Evolutionary conservation across 1,140 invertebrate genomes (phyloP).

Genomic region (Bombus pyrosoma): DNA sequence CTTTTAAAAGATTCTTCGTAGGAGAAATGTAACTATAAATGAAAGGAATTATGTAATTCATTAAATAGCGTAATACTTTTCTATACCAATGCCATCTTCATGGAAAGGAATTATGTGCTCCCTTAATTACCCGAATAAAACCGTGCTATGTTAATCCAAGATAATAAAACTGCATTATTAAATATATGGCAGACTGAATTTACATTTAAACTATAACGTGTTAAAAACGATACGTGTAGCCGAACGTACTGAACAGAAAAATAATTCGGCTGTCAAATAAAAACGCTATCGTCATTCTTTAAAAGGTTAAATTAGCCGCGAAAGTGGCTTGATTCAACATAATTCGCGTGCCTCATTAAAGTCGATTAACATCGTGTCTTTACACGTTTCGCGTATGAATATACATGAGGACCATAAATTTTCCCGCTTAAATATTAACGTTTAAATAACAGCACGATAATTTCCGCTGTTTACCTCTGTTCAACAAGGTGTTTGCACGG

Average conservation of each 20-base stretch:
- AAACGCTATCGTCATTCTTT: not conserved
- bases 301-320: not conserved
- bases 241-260: not conserved
- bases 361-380: slow-evolving; percentile 29
- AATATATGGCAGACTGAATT: not conserved
- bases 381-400: slow-evolving; percentile 23
- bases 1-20: too few relatives aligned
- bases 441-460: slow-evolving; percentile 19
- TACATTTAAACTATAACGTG: not conserved
- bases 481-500: slow-evolving; percentile 5
- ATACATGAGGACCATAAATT: slow-evolving; percentile 44
- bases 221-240: not conserved
- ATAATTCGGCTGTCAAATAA: not conserved
- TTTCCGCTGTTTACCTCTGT: slow-evolving; percentile 11
- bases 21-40: too few relatives aligned
- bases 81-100: not conserved
- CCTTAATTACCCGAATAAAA: not conserved
- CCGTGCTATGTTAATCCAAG: not conserved
- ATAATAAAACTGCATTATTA: not conserved
- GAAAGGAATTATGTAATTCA: too few relatives aligned
- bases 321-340: not conserved
- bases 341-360: slow-evolving; percentile 21
- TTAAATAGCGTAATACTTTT: too few relatives aligned
- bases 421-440: slow-evolving; percentile 15
- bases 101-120: not conserved